Evolutionary conservation across 37 sponge, comb jelly and placozoan species (phyloP), one percentile per base, ranked within the genome.

Genomic region (Theonella swinhoei): DNA sequence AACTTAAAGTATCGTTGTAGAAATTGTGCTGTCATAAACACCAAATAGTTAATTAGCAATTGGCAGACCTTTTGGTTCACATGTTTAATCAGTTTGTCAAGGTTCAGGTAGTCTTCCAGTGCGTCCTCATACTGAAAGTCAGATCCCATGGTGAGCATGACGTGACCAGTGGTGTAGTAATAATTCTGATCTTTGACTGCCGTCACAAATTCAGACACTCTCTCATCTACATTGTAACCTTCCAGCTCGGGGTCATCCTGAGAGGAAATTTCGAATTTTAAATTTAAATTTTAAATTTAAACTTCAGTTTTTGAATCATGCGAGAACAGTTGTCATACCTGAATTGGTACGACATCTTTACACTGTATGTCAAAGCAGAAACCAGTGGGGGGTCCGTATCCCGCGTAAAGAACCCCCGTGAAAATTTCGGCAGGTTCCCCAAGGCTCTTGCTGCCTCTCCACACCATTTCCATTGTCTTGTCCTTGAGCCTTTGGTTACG

Each of bases 131-230:
- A 98, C 43, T 92, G 84, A 70, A 98, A 98, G 69, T 98, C 99
- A 0, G 83, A 77, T 0, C 99, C 99, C 93, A 98, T 92, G 7
- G 99, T 98, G 36, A 98, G 37, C 96, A 98, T 96, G 81, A 98
- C 90, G 72, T 98, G 78, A 39, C 88, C 88, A 72, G 91, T 88
- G 3, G 64, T 24, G 63, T 90, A 94, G 68, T 77, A 79, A 0
- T 66, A 73, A 20, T 78, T 33, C 61, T 93, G 92, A 29, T 77
- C 42, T 1, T 34, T 0, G 24, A 80, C 73, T 5, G 64, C 89
- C 1, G 74, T 33, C 20, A 92, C 20, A 68, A 98, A 94, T 3
- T 23, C 33, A 30, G 78, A 54, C 23, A 90, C 83, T 64, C 84
- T 77, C 47, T 89, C 54, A 11, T 90, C 75, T 0, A 94, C 91